Base-by-base conservation (phyloP, 1,140 invertebrate genomes). In the Ganaspis sp. region DNA sequence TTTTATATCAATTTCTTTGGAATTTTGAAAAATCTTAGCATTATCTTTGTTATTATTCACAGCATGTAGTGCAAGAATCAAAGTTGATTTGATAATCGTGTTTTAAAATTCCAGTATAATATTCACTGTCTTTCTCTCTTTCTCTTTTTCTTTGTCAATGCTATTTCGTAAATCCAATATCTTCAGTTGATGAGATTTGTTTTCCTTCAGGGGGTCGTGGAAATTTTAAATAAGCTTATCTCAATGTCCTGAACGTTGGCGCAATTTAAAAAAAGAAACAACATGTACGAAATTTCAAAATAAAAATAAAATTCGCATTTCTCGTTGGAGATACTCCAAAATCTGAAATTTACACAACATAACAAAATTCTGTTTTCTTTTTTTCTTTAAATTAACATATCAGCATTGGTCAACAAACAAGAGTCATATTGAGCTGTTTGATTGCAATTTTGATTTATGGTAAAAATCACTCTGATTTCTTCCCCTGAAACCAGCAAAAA, bases 181-280 rank as follows among this genome's bases (percentile, higher is more conserved):
- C 58, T 29, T 26, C 0, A 58, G 53, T 8, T 34, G 23, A 64
- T 34, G 58, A 29, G 58, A 29, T 21, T 64, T 64, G 58, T 64
- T 64, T 64, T 12, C 26, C 58, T 64, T 21, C 11, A n/a, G 58
- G 26, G 58, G 58, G 58, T 64, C 23, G 11, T 64, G 58, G 23
- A n/a, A 64, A 64, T 64, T 64, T 64, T 64, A 64, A n/a, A 64
- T 64, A 1, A 64, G 12, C 58, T 34, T 29, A 64, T 64, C 58
- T 64, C 26, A 64, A 64, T 64, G 23, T 64, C 23, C 54, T 64
- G 54, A 64, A 9, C 23, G 54, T 26, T 64, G 23, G 12, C 19
- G 26, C 23, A 15, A 64, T 11, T 26, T 12, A 29, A 64, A n/a
- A n/a, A n/a, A 58, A 58, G 19, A 64, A 26, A 64, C 2, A 26